phyloP scores from a whole-genome alignment of 1,140 invertebrate genomes.

The Hyles euphorbiae region DNA sequence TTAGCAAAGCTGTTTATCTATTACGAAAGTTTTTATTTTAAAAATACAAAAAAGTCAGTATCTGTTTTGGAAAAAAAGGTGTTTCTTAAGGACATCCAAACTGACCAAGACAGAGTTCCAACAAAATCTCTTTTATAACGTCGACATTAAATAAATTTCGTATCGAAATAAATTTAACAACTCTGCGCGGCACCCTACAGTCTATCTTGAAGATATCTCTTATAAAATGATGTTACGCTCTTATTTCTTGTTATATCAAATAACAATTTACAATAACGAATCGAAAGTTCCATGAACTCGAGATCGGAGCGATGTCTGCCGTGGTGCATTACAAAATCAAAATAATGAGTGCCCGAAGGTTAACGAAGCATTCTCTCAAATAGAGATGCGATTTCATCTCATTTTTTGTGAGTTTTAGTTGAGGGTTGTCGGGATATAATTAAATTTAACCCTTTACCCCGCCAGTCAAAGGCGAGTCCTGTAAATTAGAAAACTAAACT shows the following conservation, averaged over 20 bases:
- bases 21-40: not conserved
- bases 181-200: too few relatives aligned
- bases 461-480: constrained; percentile 61
- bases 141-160: too few relatives aligned
- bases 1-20: too few relatives aligned
- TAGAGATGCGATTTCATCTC: constrained; percentile 39
- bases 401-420: constrained; percentile 48
- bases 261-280: constrained; percentile 37
- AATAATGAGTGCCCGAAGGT: constrained; percentile 28
- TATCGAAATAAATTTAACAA: too few relatives aligned
- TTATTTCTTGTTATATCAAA: constrained; percentile 28
- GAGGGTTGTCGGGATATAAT: constrained; percentile 54
- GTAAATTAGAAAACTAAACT: constrained; percentile 75
- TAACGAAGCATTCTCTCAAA: constrained; percentile 32
- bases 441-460: constrained; percentile 68
- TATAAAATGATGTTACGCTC: not conserved
- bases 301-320: constrained; percentile 19
- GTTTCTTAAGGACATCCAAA: too few relatives aligned
- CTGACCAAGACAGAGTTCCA: too few relatives aligned
- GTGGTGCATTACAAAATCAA: constrained; percentile 21
- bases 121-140: too few relatives aligned
- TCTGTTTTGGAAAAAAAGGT: not conserved
- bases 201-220: too few relatives aligned
- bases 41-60: not conserved
- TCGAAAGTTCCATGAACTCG: constrained; percentile 20